These are phyloP conservation scores for Linepithema humile DNA, from an alignment of 1,140 invertebrate species.

Conservation along the genomic window DNA sequence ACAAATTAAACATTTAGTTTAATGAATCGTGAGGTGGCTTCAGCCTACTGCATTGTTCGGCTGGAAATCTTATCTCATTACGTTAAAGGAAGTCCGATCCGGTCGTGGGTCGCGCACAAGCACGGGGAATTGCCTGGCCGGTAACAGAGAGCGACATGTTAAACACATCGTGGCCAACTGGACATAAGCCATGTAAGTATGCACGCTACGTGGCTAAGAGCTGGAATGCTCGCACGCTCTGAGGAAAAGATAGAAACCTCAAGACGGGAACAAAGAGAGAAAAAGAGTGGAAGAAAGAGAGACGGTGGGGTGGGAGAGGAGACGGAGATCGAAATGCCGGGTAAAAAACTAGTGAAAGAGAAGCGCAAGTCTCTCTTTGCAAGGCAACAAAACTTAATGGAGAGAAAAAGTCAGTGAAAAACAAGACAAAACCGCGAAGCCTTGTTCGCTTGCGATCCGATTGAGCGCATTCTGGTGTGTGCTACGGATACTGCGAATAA, in stretches of 20 bases:
- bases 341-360: not conserved
- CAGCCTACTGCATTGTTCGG: conserved; percentile 3
- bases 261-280: conserved; percentile 52
- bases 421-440: conserved; percentile 59
- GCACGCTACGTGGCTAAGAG: conserved; percentile 68
- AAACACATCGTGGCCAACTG: conserved; percentile 67
- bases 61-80: conserved; percentile 42
- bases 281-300: not conserved
- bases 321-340: not conserved
- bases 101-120: conserved; percentile 47
- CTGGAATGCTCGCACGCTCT: conserved; percentile 74
- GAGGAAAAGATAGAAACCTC: conserved; percentile 66
- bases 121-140: conserved; percentile 54
- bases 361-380: not conserved
- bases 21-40: not conserved
- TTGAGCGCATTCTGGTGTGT: not conserved
- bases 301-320: not conserved
- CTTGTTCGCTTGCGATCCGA: conserved; percentile 61
- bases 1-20: conserved; percentile 11
- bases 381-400: not conserved
- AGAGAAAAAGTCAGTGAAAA: conserved; percentile 33
- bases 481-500: too few species aligned
- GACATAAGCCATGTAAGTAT: conserved; percentile 73
- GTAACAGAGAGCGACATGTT: conserved; percentile 59
- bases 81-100: conserved; percentile 46